Percentiles rank a stretch among this genome's conserved stretches.
Conservation (phyloP, 2,113 vertebrate genomes). For the Apodemus speciosus region DNA sequence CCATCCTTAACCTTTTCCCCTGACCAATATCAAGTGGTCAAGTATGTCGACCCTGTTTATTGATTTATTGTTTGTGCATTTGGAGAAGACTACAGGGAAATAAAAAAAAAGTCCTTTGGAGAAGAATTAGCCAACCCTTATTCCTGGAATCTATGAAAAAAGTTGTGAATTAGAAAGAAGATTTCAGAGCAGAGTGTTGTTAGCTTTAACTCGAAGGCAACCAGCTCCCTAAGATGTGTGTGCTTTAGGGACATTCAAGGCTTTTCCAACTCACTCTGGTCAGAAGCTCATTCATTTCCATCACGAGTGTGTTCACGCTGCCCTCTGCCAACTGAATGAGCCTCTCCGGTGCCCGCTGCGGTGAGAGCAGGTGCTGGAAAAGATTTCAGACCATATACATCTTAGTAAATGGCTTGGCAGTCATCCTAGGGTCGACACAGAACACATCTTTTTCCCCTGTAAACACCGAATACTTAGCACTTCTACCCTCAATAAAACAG, state of each 20-base stretch:
- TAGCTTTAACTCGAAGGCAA: background rate
- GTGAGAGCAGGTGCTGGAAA: conserved; percentile 95
- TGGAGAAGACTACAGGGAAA: background rate
- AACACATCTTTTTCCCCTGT: background rate
- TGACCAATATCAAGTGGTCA: background rate
- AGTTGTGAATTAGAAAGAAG: conserved; percentile 10
- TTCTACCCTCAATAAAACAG: background rate
- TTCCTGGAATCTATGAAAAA: background rate
- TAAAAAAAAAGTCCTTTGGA: background rate
- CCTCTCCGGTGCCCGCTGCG: conserved; percentile 94
- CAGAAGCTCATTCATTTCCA: conserved; percentile 97
- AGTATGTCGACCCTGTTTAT: background rate
- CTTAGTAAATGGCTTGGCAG: background rate
- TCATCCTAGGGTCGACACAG: background rate
- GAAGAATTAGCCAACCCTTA: background rate
- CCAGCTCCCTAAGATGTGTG: background rate
- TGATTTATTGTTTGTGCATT: background rate
- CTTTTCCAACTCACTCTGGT: conserved; percentile 89
- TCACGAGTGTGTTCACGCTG: conserved; percentile 92
- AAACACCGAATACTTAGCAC: background rate
- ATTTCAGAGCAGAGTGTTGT: conserved; percentile 22
- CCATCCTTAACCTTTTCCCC: background rate
- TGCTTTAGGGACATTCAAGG: background rate
- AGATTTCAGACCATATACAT: conserved; percentile 66
- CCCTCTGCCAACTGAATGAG: conserved; percentile 94